A percentile compares a stretch with the other conserved stretches of the same genome.
phyloP scores from a whole-genome alignment of 2,888 invertebrate species.

The Clitarchus hookeri region DNA sequence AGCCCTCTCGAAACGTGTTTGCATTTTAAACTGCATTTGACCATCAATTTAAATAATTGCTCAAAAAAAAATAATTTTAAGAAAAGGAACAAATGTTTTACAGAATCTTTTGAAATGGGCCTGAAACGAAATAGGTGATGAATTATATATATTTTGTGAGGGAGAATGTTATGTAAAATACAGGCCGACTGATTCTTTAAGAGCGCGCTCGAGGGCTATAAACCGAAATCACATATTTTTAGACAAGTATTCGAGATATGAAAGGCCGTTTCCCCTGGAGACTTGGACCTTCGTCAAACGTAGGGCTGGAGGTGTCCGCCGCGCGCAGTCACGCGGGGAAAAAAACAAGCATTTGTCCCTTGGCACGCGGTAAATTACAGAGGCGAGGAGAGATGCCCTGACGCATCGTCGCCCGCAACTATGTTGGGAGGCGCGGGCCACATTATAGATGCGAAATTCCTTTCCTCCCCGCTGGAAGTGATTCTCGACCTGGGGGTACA shows the following conservation, averaged over 20 bases:
- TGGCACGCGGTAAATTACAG: not conserved
- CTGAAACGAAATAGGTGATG: not conserved
- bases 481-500: not conserved
- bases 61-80: not conserved
- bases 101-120: not conserved
- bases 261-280: not conserved
- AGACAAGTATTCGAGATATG: not conserved
- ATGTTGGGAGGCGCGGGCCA: not conserved
- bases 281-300: not conserved
- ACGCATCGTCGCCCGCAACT: not conserved
- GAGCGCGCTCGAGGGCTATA: not conserved
- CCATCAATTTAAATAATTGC: not conserved
- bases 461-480: not conserved
- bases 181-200: not conserved
- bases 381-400: not conserved
- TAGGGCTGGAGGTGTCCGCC: not conserved
- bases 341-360: not conserved
- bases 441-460: not conserved
- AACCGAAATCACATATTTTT: not conserved
- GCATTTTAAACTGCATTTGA: not conserved
- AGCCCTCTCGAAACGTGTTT: not conserved
- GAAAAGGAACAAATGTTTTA: not conserved
- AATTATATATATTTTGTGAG: not conserved
- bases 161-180: slow-evolving; percentile 5
- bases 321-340: not conserved